Evolutionary conservation across 53 echinoderm and acorn worm species (phyloP).

Genomic region (Arbacia lixula): DNA sequence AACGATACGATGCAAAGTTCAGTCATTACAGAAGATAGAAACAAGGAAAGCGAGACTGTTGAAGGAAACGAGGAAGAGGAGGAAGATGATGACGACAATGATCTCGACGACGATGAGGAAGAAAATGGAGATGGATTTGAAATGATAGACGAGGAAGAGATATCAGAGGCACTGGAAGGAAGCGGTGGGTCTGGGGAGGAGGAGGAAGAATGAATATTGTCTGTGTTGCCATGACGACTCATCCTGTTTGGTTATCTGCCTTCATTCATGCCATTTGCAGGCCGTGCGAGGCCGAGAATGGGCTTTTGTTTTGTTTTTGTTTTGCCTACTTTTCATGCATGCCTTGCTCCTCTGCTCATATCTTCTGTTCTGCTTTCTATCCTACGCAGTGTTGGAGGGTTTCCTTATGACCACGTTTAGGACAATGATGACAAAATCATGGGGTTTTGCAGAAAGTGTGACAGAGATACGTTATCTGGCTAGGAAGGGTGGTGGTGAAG

Average conservation of each 20-base stretch:
- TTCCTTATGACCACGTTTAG: too few species aligned
- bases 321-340: too few species aligned
- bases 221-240: conserved; percentile 3
- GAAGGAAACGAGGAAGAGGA: conserved; percentile 31
- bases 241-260: conserved; percentile 13
- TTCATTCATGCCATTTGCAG: conserved; percentile 28
- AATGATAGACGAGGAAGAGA: conserved; percentile 76
- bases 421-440: too few species aligned
- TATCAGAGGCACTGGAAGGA: conserved; percentile 33
- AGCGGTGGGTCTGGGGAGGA: conserved; percentile 31
- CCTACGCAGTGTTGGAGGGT: too few species aligned
- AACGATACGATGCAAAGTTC: conserved; percentile 45
- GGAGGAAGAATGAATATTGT: conserved; percentile 24
- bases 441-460: too few species aligned
- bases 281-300: too few species aligned
- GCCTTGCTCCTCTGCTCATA: too few species aligned
- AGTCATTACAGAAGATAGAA: conserved; percentile 10
- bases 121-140: conserved; percentile 92
- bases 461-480: too few species aligned
- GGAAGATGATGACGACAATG: conserved; percentile 19
- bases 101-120: conserved; percentile 35
- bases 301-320: too few species aligned
- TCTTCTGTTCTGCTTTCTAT: too few species aligned
- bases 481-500: too few species aligned
- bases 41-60: background rate